Evolutionary conservation across 1,140 invertebrate species (phyloP).

Genomic region (Chlorops oryzae): DNA sequence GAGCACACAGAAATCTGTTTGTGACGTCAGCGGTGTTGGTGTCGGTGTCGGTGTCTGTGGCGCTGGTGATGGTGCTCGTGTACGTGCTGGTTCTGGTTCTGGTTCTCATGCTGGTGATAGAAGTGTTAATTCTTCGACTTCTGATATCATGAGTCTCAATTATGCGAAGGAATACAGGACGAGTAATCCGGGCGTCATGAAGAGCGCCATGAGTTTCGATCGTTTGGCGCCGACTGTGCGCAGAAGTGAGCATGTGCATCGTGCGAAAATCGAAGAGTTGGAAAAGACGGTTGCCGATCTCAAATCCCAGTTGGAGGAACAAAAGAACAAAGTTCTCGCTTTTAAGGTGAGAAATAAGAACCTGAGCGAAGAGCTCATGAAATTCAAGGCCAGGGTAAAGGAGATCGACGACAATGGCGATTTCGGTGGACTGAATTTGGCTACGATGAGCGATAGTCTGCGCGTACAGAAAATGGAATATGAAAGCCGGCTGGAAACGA

Average conservation of each 20-base stretch:
- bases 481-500: conserved; percentile 44
- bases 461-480: conserved; percentile 30
- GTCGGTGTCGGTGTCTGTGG: too few relatives aligned
- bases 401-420: conserved; percentile 35
- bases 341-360: conserved; percentile 43
- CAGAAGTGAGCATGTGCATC: conserved; percentile 43
- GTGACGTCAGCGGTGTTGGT: too few relatives aligned
- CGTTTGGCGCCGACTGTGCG: conserved; percentile 37
- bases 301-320: conserved; percentile 49
- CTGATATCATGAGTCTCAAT: too few relatives aligned
- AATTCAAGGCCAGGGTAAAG: conserved; percentile 26
- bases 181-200: too few relatives aligned
- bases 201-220: too few relatives aligned
- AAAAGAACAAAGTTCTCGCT: conserved; percentile 30
- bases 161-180: too few relatives aligned
- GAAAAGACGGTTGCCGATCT: conserved; percentile 51
- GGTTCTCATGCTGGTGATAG: too few relatives aligned
- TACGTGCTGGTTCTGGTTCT: too few relatives aligned
- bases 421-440: conserved; percentile 27
- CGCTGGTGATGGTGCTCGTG: too few relatives aligned
- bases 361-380: conserved; percentile 34
- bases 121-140: too few relatives aligned
- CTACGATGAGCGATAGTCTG: conserved; percentile 32
- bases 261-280: conserved; percentile 54
- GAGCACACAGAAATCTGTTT: not conserved